Evolutionary conservation across 2,113 vertebrate species (phyloP).

Genomic region (Psilopsiagon aymara): DNA sequence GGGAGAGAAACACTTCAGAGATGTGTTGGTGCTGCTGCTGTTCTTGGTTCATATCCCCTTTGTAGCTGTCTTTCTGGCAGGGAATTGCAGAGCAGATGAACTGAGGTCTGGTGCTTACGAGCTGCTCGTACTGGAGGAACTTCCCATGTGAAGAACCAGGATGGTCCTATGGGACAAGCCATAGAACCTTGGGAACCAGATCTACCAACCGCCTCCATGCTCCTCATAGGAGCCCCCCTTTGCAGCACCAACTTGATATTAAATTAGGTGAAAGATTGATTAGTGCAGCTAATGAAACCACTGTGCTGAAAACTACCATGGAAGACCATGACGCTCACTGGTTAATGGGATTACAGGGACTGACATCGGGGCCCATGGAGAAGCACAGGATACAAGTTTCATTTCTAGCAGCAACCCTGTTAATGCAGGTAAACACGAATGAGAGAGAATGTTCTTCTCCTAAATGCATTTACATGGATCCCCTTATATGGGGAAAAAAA

Average conservation of each 20-base stretch:
- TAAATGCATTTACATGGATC: background rate
- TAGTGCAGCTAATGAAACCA: background rate
- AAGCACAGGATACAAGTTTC: background rate
- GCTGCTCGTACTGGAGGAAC: background rate
- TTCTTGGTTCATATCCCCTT: background rate
- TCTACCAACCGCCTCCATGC: rapidly evolving
- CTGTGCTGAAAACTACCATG: background rate
- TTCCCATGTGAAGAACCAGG: background rate
- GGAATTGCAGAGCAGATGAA: background rate
- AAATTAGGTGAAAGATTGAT: background rate
- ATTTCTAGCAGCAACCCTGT: background rate
- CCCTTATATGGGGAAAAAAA: background rate
- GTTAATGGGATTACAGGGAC: background rate
- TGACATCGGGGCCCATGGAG: background rate
- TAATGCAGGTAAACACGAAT: background rate
- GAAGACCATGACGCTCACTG: background rate
- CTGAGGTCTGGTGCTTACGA: background rate
- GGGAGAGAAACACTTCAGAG: background rate
- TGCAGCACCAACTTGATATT: background rate
- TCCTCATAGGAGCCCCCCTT: background rate
- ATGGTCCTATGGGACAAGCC: rapidly evolving
- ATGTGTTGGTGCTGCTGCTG: background rate
- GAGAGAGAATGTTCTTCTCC: background rate
- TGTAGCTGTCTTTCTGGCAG: background rate
- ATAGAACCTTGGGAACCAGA: background rate